Conservation (phyloP, 2,888 invertebrate genomes). For the Sarcophaga caerulescens region DNA sequence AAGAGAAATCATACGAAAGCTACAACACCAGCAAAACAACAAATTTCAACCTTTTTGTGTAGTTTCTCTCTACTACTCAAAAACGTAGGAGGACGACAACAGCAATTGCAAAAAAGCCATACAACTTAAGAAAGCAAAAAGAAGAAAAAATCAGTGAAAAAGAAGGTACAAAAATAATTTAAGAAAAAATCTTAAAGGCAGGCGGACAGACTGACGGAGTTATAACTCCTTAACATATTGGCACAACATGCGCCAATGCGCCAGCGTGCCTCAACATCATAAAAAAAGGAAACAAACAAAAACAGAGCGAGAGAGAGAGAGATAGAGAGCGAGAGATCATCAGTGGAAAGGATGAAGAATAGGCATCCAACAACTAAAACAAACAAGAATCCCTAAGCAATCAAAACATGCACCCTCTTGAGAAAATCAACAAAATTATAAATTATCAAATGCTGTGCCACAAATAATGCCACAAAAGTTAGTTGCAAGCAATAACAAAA, state of each 20-base stretch:
- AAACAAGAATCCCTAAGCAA: slow-evolving; percentile 61
- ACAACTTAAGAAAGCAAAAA: slow-evolving; percentile 42
- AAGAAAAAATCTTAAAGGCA: slow-evolving; percentile 38
- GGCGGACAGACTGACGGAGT: not conserved
- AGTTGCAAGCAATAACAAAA: slow-evolving; percentile 16
- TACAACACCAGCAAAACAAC: slow-evolving; percentile 51
- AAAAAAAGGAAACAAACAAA: slow-evolving; percentile 41
- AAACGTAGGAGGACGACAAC: slow-evolving; percentile 66
- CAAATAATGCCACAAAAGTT: slow-evolving; percentile 10
- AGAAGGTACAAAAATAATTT: slow-evolving; percentile 61
- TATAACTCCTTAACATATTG: slow-evolving; percentile 70
- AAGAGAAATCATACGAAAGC: not conserved
- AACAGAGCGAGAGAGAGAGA: slow-evolving; percentile 42
- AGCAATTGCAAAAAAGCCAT: slow-evolving; percentile 53
- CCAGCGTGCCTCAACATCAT: slow-evolving; percentile 69
- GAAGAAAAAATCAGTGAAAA: slow-evolving; percentile 46
- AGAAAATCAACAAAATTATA: slow-evolving; percentile 81
- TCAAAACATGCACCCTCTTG: slow-evolving; percentile 67
- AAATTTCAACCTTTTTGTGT: slow-evolving; percentile 58
- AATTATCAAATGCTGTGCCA: slow-evolving; percentile 75
- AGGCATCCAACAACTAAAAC: not conserved
- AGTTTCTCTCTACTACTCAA: slow-evolving; percentile 36
- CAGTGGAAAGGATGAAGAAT: slow-evolving; percentile 69
- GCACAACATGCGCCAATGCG: slow-evolving; percentile 73
- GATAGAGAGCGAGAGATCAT: slow-evolving; percentile 45